phyloP scores from a whole-genome alignment of 1,140 invertebrate species.

The Anoplophora glabripennis region DNA sequence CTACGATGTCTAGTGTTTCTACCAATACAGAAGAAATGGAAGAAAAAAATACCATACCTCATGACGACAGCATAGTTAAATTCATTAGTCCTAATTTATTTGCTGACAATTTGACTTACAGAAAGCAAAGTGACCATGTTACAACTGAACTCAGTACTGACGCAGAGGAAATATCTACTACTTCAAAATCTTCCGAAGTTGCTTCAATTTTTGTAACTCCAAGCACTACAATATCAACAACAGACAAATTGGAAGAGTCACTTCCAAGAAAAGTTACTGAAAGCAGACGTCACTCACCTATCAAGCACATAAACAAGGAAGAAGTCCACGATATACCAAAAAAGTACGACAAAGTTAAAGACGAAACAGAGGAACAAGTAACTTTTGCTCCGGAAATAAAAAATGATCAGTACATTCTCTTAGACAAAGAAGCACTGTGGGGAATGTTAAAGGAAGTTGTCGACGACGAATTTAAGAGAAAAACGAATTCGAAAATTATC shows the following conservation, averaged over 20 bases:
- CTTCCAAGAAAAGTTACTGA: conserved; percentile 1
- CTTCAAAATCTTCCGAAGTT: too few species aligned
- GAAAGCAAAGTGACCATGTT: too few species aligned
- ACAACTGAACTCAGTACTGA: too few species aligned
- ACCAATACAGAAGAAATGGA: too few species aligned
- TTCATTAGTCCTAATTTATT: too few species aligned
- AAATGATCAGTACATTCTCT: conserved; percentile 54
- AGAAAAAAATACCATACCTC: too few species aligned
- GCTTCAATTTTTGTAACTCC: conserved; percentile 7
- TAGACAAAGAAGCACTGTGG: conserved; percentile 59
- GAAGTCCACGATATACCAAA: conserved; percentile 53
- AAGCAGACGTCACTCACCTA: conserved; percentile 19
- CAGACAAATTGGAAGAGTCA: background rate
- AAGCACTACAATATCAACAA: conserved; percentile 6
- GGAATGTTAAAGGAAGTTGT: conserved; percentile 58
- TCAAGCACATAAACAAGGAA: conserved; percentile 55
- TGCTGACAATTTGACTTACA: too few species aligned
- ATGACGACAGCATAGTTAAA: too few species aligned
- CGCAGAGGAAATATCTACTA: too few species aligned
- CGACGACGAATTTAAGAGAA: conserved; percentile 38
- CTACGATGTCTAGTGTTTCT: too few species aligned
- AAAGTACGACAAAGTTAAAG: conserved; percentile 25
- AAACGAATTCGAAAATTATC: conserved; percentile 22
- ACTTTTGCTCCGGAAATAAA: conserved; percentile 56
- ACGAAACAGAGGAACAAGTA: conserved; percentile 32